These are phyloP conservation scores for Phycodurus eques DNA, from an alignment of 2,113 vertebrate genomes.

Conservation along the genomic window DNA sequence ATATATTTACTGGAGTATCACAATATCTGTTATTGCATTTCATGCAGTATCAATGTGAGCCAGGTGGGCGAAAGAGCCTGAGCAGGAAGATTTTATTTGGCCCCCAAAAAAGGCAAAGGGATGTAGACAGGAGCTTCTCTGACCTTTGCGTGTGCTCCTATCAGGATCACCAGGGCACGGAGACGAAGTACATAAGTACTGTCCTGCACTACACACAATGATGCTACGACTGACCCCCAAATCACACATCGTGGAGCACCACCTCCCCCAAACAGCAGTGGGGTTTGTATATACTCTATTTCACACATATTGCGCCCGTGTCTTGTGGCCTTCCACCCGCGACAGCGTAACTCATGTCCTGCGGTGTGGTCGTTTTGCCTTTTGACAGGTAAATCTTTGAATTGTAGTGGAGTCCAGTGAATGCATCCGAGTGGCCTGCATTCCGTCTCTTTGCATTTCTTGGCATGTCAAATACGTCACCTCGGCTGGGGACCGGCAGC, in stretches of 20 bases:
- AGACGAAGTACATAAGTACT: conserved; percentile 23
- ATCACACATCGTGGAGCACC: not conserved
- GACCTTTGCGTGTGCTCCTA: conserved; percentile 38
- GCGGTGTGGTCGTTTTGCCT: conserved; percentile 4
- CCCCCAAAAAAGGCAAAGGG: conserved; percentile 13
- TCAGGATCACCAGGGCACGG: conserved; percentile 6
- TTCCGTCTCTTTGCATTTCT: conserved; percentile 13
- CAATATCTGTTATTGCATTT: not conserved
- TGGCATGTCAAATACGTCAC: conserved; percentile 39
- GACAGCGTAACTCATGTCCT: not conserved
- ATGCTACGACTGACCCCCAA: conserved; percentile 11
- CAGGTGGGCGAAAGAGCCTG: not conserved
- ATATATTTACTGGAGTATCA: not conserved
- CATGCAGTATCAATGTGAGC: not conserved
- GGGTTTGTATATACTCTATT: not conserved
- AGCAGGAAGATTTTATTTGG: not conserved
- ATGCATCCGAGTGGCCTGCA: conserved; percentile 28
- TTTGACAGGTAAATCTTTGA: conserved; percentile 48
- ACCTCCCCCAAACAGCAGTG: not conserved
- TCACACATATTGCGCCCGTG: conserved; percentile 10
- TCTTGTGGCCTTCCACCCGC: not conserved
- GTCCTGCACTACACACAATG: not conserved
- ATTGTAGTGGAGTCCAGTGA: conserved; percentile 42
- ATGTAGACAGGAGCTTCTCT: conserved; percentile 8
- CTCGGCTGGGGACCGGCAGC: conserved; percentile 35